These are phyloP conservation scores for Brachyrhaphis roseni DNA, from an alignment of 2,797 vertebrate genomes.

Conservation along the genomic window DNA sequence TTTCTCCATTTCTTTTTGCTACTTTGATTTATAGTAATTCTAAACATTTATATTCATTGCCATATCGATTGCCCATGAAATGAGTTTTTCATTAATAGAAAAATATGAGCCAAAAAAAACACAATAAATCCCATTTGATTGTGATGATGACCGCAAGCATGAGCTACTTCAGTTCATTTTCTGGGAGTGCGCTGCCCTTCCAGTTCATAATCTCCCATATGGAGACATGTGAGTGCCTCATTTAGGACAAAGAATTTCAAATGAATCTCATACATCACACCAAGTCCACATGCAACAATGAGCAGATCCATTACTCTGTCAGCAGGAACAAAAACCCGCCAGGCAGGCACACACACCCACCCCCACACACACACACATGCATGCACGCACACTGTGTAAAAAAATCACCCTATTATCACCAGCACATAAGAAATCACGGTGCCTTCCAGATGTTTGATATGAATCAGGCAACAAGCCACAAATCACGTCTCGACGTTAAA, in stretches of 20 bases:
- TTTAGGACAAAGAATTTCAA: constrained; percentile 80
- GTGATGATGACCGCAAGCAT: constrained; percentile 54
- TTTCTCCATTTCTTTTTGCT: not conserved
- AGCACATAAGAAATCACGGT: constrained; percentile 70
- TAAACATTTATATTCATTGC: constrained; percentile 18
- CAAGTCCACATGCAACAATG: constrained; percentile 78
- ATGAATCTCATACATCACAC: constrained; percentile 82
- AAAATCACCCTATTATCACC: constrained; percentile 66
- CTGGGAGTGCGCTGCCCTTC: constrained; percentile 39
- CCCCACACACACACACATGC: constrained; percentile 1
- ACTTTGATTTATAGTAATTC: constrained; percentile 5
- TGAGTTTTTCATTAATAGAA: constrained; percentile 52
- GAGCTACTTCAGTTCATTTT: constrained; percentile 55
- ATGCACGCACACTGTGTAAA: constrained; percentile 45
- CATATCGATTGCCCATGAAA: constrained; percentile 59
- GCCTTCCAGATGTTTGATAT: constrained; percentile 79
- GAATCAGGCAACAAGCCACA: constrained; percentile 72
- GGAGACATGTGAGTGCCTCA: constrained; percentile 74
- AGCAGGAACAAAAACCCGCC: constrained; percentile 68
- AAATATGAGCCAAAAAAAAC: constrained; percentile 35
- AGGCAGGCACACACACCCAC: constrained; percentile 34
- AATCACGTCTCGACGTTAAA: constrained; percentile 72
- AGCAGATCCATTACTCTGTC: constrained; percentile 81
- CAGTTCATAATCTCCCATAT: constrained; percentile 49
- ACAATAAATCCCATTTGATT: constrained; percentile 49